Conservation (phyloP, 2,113 vertebrate genomes). For the Polyodon spathula region DNA sequence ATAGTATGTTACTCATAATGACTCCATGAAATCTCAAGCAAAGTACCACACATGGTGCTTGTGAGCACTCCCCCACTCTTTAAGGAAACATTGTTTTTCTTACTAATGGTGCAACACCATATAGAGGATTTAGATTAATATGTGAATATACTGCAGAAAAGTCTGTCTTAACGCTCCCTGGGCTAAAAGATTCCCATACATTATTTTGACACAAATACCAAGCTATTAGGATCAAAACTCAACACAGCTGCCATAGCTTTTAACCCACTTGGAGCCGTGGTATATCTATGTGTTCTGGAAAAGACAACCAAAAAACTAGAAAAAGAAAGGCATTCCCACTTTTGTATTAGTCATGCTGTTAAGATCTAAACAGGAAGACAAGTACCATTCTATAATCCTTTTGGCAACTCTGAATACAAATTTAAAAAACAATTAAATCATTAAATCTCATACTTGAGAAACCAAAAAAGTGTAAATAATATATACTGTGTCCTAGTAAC, state of each 20-base stretch:
- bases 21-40: background rate
- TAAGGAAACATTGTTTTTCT: constrained; percentile 8
- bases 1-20: constrained; percentile 10
- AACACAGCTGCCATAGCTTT: constrained; percentile 1
- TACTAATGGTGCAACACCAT: constrained; percentile 8
- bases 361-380: too few relatives aligned
- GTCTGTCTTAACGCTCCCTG: background rate
- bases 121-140: constrained; percentile 8
- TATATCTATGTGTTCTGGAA: too few relatives aligned
- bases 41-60: background rate
- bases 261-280: too few relatives aligned
- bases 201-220: constrained; percentile 27
- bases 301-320: too few relatives aligned
- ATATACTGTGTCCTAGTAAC: too few relatives aligned
- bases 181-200: constrained; percentile 13
- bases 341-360: too few relatives aligned
- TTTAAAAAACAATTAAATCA: too few relatives aligned
- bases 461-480: too few relatives aligned
- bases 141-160: background rate
- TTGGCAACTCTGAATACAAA: too few relatives aligned
- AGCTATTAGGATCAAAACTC: constrained; percentile 24
- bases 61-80: background rate
- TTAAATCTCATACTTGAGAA: too few relatives aligned
- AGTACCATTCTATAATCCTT: too few relatives aligned
- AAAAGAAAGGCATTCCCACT: too few relatives aligned